phyloP scores from a whole-genome alignment of 2,113 vertebrate species.

The Hymenochirus boettgeri region DNA sequence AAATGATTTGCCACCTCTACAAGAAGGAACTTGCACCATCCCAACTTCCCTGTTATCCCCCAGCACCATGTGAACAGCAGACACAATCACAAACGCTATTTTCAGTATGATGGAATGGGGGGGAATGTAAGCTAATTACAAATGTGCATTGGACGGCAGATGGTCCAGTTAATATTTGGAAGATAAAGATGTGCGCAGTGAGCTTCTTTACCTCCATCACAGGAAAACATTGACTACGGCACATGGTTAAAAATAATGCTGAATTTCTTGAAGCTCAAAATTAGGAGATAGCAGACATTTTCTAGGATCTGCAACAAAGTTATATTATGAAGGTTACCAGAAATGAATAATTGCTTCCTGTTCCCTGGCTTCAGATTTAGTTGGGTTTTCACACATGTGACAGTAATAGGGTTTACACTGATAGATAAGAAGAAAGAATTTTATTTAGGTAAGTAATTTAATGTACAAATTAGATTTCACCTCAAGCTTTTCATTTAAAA shows the following conservation, averaged over 20 bases:
- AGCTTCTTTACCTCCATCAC: not conserved
- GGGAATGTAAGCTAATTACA: not conserved
- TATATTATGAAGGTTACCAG: not conserved
- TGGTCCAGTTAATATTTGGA: not conserved
- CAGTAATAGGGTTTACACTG: too few species aligned
- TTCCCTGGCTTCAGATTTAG: not conserved
- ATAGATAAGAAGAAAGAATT: too few species aligned
- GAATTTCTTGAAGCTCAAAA: not conserved
- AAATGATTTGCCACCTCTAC: not conserved
- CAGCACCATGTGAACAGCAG: not conserved
- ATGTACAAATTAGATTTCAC: too few species aligned
- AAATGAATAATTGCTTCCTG: not conserved
- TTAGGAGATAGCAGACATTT: not conserved
- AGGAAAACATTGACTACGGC: not conserved
- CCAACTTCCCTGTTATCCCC: not conserved
- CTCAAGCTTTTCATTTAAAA: too few species aligned
- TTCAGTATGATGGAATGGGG: not conserved
- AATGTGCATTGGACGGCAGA: not conserved
- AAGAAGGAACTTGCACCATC: not conserved
- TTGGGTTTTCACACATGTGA: not conserved
- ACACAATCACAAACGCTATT: not conserved
- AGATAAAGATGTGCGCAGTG: not conserved
- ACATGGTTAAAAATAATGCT: not conserved
- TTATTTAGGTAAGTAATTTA: too few species aligned
- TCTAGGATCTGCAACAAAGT: not conserved